Conservation (phyloP, 1,140 invertebrate species). For the Sycophila sp. region DNA sequence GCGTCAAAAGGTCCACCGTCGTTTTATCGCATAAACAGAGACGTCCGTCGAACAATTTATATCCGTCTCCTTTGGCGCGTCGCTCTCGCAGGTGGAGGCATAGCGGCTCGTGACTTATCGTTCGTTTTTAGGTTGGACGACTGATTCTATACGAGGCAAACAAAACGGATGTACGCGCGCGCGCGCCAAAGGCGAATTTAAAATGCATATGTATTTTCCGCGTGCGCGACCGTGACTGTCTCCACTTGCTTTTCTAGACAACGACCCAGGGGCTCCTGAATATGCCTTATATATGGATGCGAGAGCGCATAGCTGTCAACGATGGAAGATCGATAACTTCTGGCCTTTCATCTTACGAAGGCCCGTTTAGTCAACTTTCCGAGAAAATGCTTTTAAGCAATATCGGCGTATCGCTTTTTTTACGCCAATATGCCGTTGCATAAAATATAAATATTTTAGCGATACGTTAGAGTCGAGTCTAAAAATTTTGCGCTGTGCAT, state of each 20-base stretch:
- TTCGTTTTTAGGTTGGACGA: neutral
- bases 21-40: slow-evolving; percentile 22
- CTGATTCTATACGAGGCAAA: neutral
- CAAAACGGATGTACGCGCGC: too few relatives aligned
- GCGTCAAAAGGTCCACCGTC: slow-evolving; percentile 4
- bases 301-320: neutral
- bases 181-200: neutral
- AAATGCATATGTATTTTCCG: neutral
- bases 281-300: neutral
- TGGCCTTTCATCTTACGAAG: neutral
- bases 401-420: too few relatives aligned
- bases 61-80: neutral
- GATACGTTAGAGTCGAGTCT: too few relatives aligned
- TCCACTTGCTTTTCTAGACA: too few relatives aligned
- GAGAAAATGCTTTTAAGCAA: neutral
- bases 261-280: too few relatives aligned
- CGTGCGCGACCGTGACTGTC: too few relatives aligned
- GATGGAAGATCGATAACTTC: slow-evolving; percentile 3
- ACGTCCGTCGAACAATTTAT: slow-evolving; percentile 4
- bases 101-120: too few relatives aligned
- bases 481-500: too few relatives aligned
- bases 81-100: neutral
- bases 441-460: too few relatives aligned
- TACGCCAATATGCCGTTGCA: too few relatives aligned
- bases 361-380: neutral